Conservation (phyloP, 1,140 invertebrate species). For the Neodiprion fabricii region DNA sequence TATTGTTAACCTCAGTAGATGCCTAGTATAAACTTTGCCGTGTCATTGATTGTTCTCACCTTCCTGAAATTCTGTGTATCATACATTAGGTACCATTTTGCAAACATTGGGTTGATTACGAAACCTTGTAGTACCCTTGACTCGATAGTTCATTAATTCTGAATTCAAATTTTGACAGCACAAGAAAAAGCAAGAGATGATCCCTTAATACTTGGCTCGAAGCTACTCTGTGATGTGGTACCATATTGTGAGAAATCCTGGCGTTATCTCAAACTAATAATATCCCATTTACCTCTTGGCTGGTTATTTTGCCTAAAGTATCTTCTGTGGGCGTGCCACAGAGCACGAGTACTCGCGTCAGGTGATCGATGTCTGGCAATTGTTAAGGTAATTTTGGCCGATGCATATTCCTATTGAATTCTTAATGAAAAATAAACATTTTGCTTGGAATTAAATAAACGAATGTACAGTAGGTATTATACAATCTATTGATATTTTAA, state of each 20-base stretch:
- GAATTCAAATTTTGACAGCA: not conserved
- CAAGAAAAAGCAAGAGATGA: not conserved
- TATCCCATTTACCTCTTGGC: slow-evolving; percentile 78
- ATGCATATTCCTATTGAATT: slow-evolving; percentile 19
- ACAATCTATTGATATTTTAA: no score
- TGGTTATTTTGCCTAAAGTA: slow-evolving; percentile 86
- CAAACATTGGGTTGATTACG: not conserved
- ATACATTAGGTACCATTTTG: not conserved
- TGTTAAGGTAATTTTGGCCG: slow-evolving; percentile 48
- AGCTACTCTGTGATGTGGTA: not conserved
- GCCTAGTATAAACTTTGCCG: not conserved
- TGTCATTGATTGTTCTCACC: not conserved
- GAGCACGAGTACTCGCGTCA: slow-evolving; percentile 86
- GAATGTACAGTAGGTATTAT: no score
- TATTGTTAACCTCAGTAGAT: not conserved
- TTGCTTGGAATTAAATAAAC: no score
- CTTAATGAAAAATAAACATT: not conserved
- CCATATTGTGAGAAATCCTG: not conserved
- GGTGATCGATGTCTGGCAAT: slow-evolving; percentile 88
- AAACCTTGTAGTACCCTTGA: not conserved
- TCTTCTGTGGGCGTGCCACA: slow-evolving; percentile 86
- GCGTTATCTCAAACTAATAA: slow-evolving; percentile 17
- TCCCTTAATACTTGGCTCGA: not conserved
- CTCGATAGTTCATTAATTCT: not conserved
- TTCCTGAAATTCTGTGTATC: not conserved